Base-by-base conservation (phyloP, 2,113 vertebrate genomes). In the Calidris pugnax region DNA sequence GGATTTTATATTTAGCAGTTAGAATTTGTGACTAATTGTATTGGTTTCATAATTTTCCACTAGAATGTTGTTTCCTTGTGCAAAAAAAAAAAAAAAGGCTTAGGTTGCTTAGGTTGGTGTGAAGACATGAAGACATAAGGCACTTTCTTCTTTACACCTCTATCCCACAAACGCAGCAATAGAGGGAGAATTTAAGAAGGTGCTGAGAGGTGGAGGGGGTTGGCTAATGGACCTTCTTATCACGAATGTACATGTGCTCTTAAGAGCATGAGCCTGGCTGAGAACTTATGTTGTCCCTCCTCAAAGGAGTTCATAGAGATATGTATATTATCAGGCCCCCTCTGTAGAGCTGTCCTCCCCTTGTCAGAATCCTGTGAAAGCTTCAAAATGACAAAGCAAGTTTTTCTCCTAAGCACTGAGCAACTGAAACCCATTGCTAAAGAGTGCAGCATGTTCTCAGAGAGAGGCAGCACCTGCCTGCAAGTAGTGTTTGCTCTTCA, bases 261-360 rank as follows among this genome's bases (percentile, higher is more conserved):
- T 10, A 41, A 64, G 32, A 81, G 57, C 27, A 37, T 13, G 35
- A 72, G 89, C 19, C 74, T 94, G 53, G 16, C 68, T 57, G 68
- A 64, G 57, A 79, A 45, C 41, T 89, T 47, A 7, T 39, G 33
- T 78, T 1, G 0, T 62, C 23, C 23, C 26, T 56, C 37, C 57
- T 67, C 32, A 22, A 26, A 90, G 67, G 32, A 85, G 57, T 56
- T 78, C 13, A 1, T n/a, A 43, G 37, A 88, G 85, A 77, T 60
- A n/a, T 0, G 0, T 26, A 0, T 59, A 56, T 87, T 85, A 27
- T 22, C 33, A 60, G 64, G 18, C 69, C 37, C 28, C 3, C 20
- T 45, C 57, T 68, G 27, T 2, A 12, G 76, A 78, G 35, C 43
- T 43, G 53, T 60, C 39, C 32, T 77, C 22, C 13, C 13, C 77